Evolutionary conservation across 2,797 vertebrate species (phyloP), one percentile per base, ranked within the genome.

Genomic region (Crenuchus spilurus): DNA sequence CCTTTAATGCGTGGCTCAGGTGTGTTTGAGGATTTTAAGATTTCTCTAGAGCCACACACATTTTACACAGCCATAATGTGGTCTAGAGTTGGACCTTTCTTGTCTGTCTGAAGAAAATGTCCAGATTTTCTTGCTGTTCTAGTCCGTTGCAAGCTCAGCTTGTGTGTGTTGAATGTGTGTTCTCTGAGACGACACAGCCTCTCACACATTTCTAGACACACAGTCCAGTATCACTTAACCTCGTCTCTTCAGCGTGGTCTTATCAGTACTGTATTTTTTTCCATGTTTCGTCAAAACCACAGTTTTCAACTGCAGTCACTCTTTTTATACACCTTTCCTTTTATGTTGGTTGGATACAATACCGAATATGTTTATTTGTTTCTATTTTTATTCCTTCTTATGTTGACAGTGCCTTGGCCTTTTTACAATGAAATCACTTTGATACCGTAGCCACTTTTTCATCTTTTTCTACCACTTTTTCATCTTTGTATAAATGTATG

Each of bases 341-440:
- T 51, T 52, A 26, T 66, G 41, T 44, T 66, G 41, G 75, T 80
- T 69, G 62, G 51, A 61, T 51, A 72, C 41, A n/a, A 62, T 62
- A 52, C 46, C 22, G 8, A 49, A 49, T 24, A 3, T 11, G 1
- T 49, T 49, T 22, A 0, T 10, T 6, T 33, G 41, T 54, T 42
- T 14, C 33, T 10, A 64, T 33, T 52, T 18, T 78, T 37, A 51
- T 61, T 71, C 35, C 42, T 69, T 71, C n/a, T 82, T 84, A 78
- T 62, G 74, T 85, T 88, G 87, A 92, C 85, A 90, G 91, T 93
- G 92, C 92, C 91, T 93, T 86, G 79, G 89, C 82, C 74, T 90
- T 87, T 86, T 80, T 82, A 87, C 72, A 41, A 80, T 78, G 28
- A 78, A 86, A 77, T 82, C 87, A 81, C 82, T 90, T 91, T 92